These are phyloP conservation scores for Falco biarmicus DNA, from an alignment of 2,797 vertebrate species.

Conservation along the genomic window DNA sequence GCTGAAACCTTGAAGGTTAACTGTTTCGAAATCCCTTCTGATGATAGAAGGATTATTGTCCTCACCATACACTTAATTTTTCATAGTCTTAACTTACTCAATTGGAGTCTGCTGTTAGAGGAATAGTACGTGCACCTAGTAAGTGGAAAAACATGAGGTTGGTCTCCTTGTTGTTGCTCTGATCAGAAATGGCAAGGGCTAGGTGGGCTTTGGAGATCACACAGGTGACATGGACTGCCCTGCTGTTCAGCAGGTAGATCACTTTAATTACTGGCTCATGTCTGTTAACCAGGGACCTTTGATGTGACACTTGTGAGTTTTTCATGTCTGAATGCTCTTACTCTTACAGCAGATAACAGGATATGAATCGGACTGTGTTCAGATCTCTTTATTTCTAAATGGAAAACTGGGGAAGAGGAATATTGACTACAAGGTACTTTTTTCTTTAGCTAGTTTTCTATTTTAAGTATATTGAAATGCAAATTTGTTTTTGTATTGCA, in stretches of 20 bases:
- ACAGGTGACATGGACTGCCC: fast-evolving
- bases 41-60: neutral
- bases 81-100: too few species aligned
- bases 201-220: neutral
- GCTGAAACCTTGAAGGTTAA: neutral
- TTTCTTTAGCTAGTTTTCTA: neutral
- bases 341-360: neutral
- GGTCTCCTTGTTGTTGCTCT: neutral
- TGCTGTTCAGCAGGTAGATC: neutral
- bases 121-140: neutral
- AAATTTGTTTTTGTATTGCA: conserved; percentile 60
- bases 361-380: neutral
- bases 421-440: neutral
- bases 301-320: neutral
- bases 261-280: neutral
- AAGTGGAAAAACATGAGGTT: neutral
- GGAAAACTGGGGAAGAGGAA: neutral
- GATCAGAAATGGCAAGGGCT: too few species aligned
- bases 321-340: neutral
- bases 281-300: neutral
- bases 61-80: neutral
- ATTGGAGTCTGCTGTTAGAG: neutral
- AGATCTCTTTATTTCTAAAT: neutral
- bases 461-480: neutral
- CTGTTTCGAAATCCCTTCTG: neutral